These are phyloP conservation scores for Desoria tigrina DNA, from an alignment of 2,888 invertebrate genomes.

Conservation along the genomic window DNA sequence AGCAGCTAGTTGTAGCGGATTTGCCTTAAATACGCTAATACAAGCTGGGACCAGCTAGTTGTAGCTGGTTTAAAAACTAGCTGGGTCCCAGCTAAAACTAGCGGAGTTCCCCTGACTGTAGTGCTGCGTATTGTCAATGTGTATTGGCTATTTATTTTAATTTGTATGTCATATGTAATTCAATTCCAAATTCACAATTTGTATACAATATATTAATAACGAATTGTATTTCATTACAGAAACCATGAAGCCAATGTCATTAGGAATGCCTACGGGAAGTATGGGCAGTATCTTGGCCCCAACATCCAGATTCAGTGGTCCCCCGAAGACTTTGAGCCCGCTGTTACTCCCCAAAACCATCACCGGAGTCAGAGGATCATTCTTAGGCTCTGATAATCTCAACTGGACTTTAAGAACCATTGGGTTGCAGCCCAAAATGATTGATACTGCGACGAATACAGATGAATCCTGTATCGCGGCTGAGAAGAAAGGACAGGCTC, in stretches of 20 bases:
- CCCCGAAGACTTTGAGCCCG: slow-evolving; percentile 37
- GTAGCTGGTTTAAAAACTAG: too few species aligned
- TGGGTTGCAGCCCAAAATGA: slow-evolving; percentile 35
- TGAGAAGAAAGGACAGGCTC: too few species aligned
- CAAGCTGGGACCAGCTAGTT: too few species aligned
- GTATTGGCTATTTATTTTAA: too few species aligned
- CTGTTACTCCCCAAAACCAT: slow-evolving; percentile 18
- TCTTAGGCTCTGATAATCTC: background rate
- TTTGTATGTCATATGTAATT: too few species aligned
- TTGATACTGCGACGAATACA: slow-evolving; percentile 39
- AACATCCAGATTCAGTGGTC: slow-evolving; percentile 30
- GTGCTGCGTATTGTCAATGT: too few species aligned
- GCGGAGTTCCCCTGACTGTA: too few species aligned
- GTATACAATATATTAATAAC: too few species aligned
- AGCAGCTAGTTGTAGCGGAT: too few species aligned
- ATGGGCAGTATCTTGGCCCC: slow-evolving; percentile 16
- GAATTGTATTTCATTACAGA: slow-evolving; percentile 22
- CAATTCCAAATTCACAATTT: too few species aligned
- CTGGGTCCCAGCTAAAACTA: too few species aligned
- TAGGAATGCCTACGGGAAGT: slow-evolving; percentile 10
- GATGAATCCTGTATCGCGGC: slow-evolving; percentile 13
- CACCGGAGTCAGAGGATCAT: background rate
- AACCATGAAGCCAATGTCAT: slow-evolving; percentile 32
- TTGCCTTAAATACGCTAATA: too few species aligned
- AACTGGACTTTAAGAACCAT: slow-evolving; percentile 23